Evolutionary conservation across 2,113 vertebrate genomes (phyloP).

Genomic region (Typhlomys cinereus): DNA sequence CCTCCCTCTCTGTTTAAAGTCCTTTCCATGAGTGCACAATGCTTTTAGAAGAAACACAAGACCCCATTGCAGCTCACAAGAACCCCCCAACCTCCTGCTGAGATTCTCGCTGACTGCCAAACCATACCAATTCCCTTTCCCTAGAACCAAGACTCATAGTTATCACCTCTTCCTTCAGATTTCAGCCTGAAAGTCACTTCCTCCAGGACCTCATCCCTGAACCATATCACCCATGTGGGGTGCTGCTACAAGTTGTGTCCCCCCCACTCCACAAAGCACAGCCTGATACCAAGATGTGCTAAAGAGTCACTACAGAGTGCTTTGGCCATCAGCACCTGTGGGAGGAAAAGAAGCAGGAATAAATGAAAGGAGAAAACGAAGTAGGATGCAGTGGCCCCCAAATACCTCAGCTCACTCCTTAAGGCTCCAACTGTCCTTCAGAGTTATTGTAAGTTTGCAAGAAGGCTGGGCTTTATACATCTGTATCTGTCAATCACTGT

Average conservation of each 20-base stretch:
- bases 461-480: neutral
- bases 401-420: neutral
- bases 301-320: neutral
- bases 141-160: neutral
- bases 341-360: neutral
- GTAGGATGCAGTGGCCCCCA: neutral
- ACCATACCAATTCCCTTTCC: neutral
- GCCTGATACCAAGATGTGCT: neutral
- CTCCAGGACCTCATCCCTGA: neutral
- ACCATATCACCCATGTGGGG: neutral
- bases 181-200: neutral
- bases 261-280: neutral
- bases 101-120: neutral
- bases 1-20: neutral
- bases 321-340: neutral
- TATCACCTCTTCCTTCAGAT: neutral
- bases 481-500: neutral
- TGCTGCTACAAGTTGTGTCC: neutral
- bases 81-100: neutral
- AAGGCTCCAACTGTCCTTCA: neutral
- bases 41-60: conserved; percentile 4
- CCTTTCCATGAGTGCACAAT: neutral
- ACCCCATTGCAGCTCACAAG: neutral
- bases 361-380: neutral
- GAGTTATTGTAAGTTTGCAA: neutral